Base-by-base conservation (phyloP, 2,888 invertebrate genomes). In the Philonicus albiceps region DNA sequence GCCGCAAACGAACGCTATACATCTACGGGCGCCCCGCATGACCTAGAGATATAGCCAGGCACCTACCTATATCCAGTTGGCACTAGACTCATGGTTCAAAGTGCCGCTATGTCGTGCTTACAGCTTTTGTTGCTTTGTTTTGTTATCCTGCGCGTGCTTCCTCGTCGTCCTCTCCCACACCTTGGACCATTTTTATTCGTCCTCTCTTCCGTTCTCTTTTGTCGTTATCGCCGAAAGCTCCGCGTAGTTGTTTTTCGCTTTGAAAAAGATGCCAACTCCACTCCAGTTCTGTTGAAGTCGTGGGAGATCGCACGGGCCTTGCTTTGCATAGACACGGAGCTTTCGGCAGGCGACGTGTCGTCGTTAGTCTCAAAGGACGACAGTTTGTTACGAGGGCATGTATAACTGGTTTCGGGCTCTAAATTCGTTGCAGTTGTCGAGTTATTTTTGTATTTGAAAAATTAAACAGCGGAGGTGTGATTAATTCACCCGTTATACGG, bases 81-180 rank as follows among this genome's bases (percentile, higher is more conserved):
- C 89, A 89, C 89, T 89, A 89, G 88, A 89, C 88, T 88, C 89
- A 88, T 89, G 89, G 89, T 89, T 89, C 89, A 89, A 89, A 89
- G 89, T 89, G 89, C 89, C 89, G 89, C 89, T 89, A 89, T 89
- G 89, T 89, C 89, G 89, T 89, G 89, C 89, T 89, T 88, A 89
- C 89, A 89, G 89, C 89, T 89, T 90, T 89, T 89, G 89, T 89
- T 89, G 88, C 88, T 89, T 89, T 89, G 89, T 89, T 90, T 89
- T 89, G 89, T 88, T 89, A 89, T 89, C 88, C 89, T 89, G 89
- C 88, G 89, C 89, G 90, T 89, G 89, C 89, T 89, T 89, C 89
- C 89, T 89, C 88, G 88, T 88, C 64, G 64, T 64, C 64, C 40
- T 43, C 89, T 85, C 85, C 85, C 85, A 85, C 85, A 85, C 85